Evolutionary conservation across 2,113 vertebrate genomes (phyloP), one percentile per base, ranked within the genome.

Genomic region (Euleptes europaea): DNA sequence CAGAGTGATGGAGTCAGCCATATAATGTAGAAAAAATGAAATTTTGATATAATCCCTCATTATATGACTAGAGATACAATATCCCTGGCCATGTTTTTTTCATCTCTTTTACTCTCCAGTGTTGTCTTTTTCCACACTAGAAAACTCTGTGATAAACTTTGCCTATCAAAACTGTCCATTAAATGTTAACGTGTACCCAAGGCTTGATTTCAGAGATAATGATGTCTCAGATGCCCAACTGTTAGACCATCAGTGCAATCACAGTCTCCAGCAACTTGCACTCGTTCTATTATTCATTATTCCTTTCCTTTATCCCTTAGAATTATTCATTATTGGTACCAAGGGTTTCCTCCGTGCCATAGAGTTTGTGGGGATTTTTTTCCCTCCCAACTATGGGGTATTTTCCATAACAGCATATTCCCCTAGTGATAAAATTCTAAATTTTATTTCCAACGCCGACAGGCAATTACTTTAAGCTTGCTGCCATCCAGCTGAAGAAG

Each of bases 401-500:
- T 70, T 75, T 84, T 31, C 54, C 83, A 42, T 82, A 82, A 63
- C 5, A 85, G 23, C n/a, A 7, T 57, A 57, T 57, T 54, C 3
- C 77, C 51, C 17, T 38, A 33, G 88, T 0, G 1, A 78, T 28
- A 88, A 38, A 33, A 21, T 0, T 33, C 12, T 60, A 38, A 11
- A 38, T 82, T 49, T 57, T 69, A 26, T 83, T 85, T 57, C 26
- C 51, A 63, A 70, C 21, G 31, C 28, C 17, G 28, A 12, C 31
- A 82, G 51, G n/a, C 51, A 78, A 77, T 95, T 93, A 99, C 98
- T 97, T 99, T 99, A 47, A 99, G 98, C 87, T 97, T 97, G 69
- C 92, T 89, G 80, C 97, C 97, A 88, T 98, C 98, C 94, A 99
- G 94, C 88, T 97, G 97, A 79, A 99, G 96, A 83, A 99, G 97